Base-by-base conservation (phyloP, 2,113 vertebrate genomes). In the Caloenas nicobarica region DNA sequence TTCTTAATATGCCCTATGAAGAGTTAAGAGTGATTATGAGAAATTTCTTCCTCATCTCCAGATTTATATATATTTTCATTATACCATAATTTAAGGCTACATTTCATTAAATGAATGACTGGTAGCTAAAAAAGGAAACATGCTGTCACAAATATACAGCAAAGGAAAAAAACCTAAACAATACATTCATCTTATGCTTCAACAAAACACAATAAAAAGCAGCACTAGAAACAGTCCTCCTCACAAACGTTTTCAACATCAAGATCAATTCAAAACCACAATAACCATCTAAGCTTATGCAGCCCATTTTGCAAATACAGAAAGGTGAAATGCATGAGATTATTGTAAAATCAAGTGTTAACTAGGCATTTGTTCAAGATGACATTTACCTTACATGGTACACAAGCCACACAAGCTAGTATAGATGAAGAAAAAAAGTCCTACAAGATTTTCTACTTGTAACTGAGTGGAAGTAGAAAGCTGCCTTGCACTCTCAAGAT, bases 81-180 rank as follows among this genome's bases (percentile, higher is more conserved):
- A 29, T 9, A 60, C 7, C 13, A 33, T 21, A 51, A 72, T 79
- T 92, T 74, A 28, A 78, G n/a, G 25, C 3, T 53, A 44, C 7
- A n/a, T 65, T 78, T 69, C 6, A 77, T 71, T 54, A 91, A 54
- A 89, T 26, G 15, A 72, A 85, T 50, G 10, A 65, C 5, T 5
- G 46, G 8, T 19, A 57, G 48, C 21, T 69, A 46, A 74, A 81
- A 36, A 62, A 50, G 31, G 0, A 60, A 36, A 10, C 2, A 48
- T 11, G 19, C 24, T 34, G 14, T 74, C 70, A 36, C 0, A 2
- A 51, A 15, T 42, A 48, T 0, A 1, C 1, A 73, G 44, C 42
- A 54, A 68, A 72, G 92, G 28, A 25, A 72, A 69, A 53, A 60
- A n/a, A 28, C 5, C 12, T 42, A n/a, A 85, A 31, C 2, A 56